phyloP scores from a whole-genome alignment of 2,888 invertebrate species.

The Aspidiotus rigidus region DNA sequence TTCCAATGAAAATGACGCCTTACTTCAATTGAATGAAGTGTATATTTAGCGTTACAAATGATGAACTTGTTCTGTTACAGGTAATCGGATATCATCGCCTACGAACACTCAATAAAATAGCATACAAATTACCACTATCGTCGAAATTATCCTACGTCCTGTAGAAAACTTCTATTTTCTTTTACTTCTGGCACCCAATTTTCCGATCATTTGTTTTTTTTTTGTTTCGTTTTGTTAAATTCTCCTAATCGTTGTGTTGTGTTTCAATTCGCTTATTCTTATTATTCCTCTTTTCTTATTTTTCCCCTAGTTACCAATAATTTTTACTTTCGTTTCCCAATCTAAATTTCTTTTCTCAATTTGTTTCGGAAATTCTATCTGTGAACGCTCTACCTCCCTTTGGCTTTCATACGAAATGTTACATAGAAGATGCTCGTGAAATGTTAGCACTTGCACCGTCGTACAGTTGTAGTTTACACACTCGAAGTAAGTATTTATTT shows the following conservation, averaged over 20 bases:
- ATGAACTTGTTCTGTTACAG: too few species aligned
- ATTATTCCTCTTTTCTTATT: background rate
- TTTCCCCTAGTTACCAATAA: background rate
- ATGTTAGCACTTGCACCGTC: background rate
- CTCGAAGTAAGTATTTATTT: too few species aligned
- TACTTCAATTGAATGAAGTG: too few species aligned
- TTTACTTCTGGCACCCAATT: too few species aligned
- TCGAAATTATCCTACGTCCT: too few species aligned
- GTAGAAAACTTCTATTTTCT: too few species aligned
- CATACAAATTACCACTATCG: too few species aligned
- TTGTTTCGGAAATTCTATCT: background rate
- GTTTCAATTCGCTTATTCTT: slow-evolving; percentile 4
- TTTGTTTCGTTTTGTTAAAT: background rate
- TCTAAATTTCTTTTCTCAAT: background rate
- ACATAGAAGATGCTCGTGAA: background rate
- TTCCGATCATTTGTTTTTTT: background rate
- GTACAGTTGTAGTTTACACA: too few species aligned
- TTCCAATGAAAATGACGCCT: too few species aligned
- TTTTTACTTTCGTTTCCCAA: background rate
- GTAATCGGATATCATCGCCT: too few species aligned
- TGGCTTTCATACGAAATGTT: background rate
- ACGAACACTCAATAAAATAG: too few species aligned
- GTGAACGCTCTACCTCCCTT: background rate
- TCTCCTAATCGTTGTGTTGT: background rate
- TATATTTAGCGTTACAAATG: too few species aligned